phyloP scores from a whole-genome alignment of 2,113 vertebrate genomes.

The Gulo gulo region DNA sequence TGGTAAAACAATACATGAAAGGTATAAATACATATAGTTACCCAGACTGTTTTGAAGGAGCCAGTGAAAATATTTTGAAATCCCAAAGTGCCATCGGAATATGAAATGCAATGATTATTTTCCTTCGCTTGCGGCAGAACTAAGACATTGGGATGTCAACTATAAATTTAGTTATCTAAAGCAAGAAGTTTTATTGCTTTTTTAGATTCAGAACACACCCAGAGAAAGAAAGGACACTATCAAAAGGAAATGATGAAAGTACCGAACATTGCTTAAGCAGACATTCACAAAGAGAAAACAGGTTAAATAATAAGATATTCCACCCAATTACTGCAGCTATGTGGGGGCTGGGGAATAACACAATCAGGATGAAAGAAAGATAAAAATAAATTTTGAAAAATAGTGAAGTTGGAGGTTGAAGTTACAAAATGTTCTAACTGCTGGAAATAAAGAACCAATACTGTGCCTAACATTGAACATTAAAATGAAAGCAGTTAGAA shows the following conservation, averaged over 20 bases:
- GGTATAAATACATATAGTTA: neutral
- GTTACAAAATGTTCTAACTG: slow-evolving; percentile 27
- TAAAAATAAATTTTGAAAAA: neutral
- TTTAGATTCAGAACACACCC: slow-evolving; percentile 32
- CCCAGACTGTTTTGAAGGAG: neutral
- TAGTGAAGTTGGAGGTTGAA: neutral
- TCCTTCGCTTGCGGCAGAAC: neutral
- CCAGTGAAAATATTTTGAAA: slow-evolving; percentile 36
- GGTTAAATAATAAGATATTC: slow-evolving; percentile 1
- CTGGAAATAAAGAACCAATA: neutral
- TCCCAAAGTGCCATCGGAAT: neutral
- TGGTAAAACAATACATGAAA: neutral
- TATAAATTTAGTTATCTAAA: slow-evolving; percentile 5
- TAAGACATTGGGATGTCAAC: neutral
- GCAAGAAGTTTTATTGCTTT: neutral
- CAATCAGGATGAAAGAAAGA: slow-evolving; percentile 2
- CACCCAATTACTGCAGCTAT: neutral
- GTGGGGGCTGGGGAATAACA: neutral
- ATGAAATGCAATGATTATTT: neutral
- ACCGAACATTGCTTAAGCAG: neutral
- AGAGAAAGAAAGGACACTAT: slow-evolving; percentile 32
- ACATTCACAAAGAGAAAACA: neutral
- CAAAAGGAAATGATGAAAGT: slow-evolving; percentile 5
- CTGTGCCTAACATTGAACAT: neutral
- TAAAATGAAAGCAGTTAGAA: neutral